Evolutionary conservation across 1,140 invertebrate genomes (phyloP), one percentile per base, ranked within the genome.

Genomic region (Pomacea maculata): DNA sequence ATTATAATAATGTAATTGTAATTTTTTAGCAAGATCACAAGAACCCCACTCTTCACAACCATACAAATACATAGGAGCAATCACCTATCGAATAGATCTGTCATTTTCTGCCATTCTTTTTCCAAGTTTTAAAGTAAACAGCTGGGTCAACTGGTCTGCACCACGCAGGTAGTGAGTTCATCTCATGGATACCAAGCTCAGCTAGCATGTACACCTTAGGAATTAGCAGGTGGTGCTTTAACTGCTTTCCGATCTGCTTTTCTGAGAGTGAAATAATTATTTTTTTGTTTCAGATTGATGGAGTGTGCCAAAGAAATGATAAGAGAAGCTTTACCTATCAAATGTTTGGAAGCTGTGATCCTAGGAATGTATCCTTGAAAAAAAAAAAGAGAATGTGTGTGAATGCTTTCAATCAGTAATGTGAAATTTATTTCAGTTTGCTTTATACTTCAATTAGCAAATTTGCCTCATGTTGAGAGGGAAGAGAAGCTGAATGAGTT

Each of bases 311-410:
- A 88, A 79, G 89, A 91, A 77, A 92, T 92, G 88, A 92, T 92
- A 5, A 83, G 87, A 83, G 91, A 91, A 83, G 85, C 91, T 67
- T 82, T 92, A 34, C 92, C 92, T 57, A 92, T 92, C 70, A 92
- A 92, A 84, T 92, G 92, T 79, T 82, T 92, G 17, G 92, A 92
- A 82, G 92, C 92, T 19, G 90, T 92, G 54, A 89, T 92, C 64
- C 83, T 92, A 12, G 90, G 88, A 80, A 86, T 92, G 89, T 92
- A 92, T 91, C 87, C 87, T 90, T 88, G 71, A 34, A 19, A 65
- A 29, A 3, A 65, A 65, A 61, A n/a, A 52, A 52, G 57, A 25
- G 55, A 10, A 29, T 14, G 25, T 61, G 14, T 75, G 45, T 75
- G 73, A 54, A 52, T n/a, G 21, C 52, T 29, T 75, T 15, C n/a